Evolutionary conservation across 2,888 invertebrate species (phyloP).

Genomic region (Oxytorus armatus): DNA sequence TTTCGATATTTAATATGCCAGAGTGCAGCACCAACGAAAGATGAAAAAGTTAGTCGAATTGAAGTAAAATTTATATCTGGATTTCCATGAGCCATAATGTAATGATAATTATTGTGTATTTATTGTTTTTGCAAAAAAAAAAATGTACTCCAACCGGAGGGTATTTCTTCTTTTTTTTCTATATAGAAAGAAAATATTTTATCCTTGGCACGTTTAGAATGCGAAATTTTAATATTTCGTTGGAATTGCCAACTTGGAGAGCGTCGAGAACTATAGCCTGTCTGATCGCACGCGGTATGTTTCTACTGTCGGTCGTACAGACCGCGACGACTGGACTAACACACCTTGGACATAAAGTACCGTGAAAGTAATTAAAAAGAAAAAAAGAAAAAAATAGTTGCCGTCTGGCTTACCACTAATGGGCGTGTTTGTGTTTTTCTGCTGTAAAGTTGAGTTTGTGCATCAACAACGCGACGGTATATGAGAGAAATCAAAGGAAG

Average conservation of each 20-base stretch:
- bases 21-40: no score
- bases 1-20: no score
- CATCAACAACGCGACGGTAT: neutral
- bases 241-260: neutral
- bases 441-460: neutral
- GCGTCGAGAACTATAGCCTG: neutral
- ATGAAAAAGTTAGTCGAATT: no score
- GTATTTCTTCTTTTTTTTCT: no score
- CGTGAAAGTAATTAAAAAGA: conserved; percentile 21
- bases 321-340: neutral
- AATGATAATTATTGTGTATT: no score
- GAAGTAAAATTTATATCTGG: no score
- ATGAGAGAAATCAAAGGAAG: conserved; percentile 44
- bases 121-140: no score
- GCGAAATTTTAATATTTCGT: neutral
- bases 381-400: conserved; percentile 25
- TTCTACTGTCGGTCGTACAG: conserved; percentile 10
- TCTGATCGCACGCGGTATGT: conserved; percentile 36
- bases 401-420: conserved; percentile 6
- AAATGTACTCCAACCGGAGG: no score
- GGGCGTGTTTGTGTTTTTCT: neutral
- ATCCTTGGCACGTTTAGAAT: neutral
- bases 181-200: neutral
- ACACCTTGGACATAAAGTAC: conserved; percentile 14
- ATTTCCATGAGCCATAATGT: no score